Base-by-base conservation (phyloP, 1,140 invertebrate species). In the Cephus cinctus region DNA sequence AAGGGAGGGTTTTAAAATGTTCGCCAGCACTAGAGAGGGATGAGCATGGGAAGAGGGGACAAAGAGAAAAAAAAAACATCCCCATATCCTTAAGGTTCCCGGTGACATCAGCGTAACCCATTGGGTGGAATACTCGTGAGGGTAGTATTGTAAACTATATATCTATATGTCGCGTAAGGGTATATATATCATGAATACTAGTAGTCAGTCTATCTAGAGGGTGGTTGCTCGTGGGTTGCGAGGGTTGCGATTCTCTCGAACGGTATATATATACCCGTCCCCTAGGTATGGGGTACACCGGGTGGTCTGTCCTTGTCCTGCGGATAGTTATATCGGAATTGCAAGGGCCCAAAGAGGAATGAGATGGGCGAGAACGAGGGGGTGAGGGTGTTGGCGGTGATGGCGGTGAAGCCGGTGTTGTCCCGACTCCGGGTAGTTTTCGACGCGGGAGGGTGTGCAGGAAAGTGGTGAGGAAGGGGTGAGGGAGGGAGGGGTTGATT, bases 281-380 rank as follows among this genome's bases (percentile, higher is more conserved):
- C 20, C 16, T n/a, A n/a, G n/a, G n/a, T n/a, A n/a, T n/a, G n/a
- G n/a, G n/a, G n/a, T n/a, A 53, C 56, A 56, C 58, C 58, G 53
- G 58, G 59, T 59, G 57, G 57, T 50, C 59, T 53, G 53, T 49
- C 56, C 59, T 56, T 44, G 27, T 53, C 50, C 57, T 54, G 54
- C 57, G 54, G 47, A 59, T 57, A 67, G 66, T 68, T 68, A 67
- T 53, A 66, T 64, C 59, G 63, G 64, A 64, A 67, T 67, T 69
- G 65, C 66, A 55, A 44, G 42, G 40, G 39, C 40, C 39, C 43
- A 53, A 47, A 31, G 46, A 48, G 51, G 38, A 53, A 47, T 14
- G 23, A n/a, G 40, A n/a, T 43, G 18, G 22, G 12, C 14, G 15
- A 43, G 39, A 19, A 41, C 45, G 50, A 41, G 52, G 45, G 44